Evolutionary conservation across 2,113 vertebrate species (phyloP).

Genomic region (Coptodon rendalli): DNA sequence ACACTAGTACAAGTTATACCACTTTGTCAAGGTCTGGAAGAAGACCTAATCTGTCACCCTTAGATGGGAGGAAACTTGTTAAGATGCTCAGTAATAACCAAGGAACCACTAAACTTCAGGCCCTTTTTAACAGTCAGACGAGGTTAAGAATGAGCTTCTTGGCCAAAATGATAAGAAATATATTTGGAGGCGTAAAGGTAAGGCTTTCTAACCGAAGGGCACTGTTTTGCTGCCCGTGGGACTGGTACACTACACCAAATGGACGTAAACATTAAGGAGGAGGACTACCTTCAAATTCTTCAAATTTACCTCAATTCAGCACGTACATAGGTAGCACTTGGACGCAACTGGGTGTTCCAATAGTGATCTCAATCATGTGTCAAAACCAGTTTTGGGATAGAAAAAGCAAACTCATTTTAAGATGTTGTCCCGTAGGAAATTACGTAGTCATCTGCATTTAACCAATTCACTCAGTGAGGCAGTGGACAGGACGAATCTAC

Average conservation of each 20-base stretch:
- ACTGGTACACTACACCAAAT: accelerated
- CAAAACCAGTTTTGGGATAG: accelerated
- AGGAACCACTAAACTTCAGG: neutral
- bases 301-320: neutral
- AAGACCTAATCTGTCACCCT: neutral
- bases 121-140: neutral
- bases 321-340: neutral
- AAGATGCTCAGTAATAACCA: neutral
- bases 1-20: neutral
- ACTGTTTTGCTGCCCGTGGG: neutral
- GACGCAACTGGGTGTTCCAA: neutral
- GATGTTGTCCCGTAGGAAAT: accelerated
- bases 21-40: neutral
- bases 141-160: neutral
- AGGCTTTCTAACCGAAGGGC: accelerated
- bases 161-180: neutral
- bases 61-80: accelerated
- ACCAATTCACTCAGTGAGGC: neutral
- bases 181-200: neutral
- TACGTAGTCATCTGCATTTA: neutral
- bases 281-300: neutral
- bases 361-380: neutral
- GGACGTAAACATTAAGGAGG: neutral
- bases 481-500: accelerated
- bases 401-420: neutral